A percentile compares a stretch with the other conserved stretches of the same genome.
These are phyloP conservation scores for Holotrichia oblita DNA, from an alignment of 1,140 invertebrate species.

Conservation along the genomic window DNA sequence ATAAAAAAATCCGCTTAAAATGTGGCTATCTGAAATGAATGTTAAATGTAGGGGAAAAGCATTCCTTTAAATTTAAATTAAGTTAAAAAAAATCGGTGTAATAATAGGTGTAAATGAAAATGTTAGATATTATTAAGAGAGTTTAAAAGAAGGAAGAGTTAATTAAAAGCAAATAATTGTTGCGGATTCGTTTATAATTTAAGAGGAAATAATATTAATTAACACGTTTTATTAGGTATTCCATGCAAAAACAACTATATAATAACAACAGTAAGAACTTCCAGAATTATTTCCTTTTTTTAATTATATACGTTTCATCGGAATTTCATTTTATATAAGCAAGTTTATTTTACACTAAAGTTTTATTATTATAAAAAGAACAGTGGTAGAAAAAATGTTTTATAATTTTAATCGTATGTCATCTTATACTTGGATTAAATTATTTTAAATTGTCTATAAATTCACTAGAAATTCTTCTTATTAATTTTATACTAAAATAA, in stretches of 20 bases:
- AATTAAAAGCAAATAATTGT: background rate
- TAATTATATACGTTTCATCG: background rate
- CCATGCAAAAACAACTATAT: background rate
- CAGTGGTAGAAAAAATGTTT: background rate
- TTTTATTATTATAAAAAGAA: background rate
- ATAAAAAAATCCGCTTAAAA: no score
- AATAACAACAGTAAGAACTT: conserved; percentile 12
- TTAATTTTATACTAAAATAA: background rate
- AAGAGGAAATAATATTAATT: no score
- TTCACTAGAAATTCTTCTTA: background rate
- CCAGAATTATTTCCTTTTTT: conserved; percentile 5
- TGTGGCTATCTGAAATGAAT: background rate
- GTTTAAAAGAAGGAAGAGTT: background rate
- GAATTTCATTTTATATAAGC: background rate
- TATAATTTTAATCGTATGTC: background rate
- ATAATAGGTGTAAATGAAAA: background rate
- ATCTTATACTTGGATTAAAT: background rate
- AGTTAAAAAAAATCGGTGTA: background rate
- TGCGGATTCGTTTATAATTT: no score
- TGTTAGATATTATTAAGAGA: background rate
- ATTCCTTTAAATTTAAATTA: no score
- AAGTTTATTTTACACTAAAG: background rate
- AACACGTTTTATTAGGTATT: background rate
- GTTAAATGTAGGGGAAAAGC: background rate
- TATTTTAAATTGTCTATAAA: background rate